These are phyloP conservation scores for Tenthredo amoena DNA, from an alignment of 2,888 invertebrate species.

Conservation along the genomic window DNA sequence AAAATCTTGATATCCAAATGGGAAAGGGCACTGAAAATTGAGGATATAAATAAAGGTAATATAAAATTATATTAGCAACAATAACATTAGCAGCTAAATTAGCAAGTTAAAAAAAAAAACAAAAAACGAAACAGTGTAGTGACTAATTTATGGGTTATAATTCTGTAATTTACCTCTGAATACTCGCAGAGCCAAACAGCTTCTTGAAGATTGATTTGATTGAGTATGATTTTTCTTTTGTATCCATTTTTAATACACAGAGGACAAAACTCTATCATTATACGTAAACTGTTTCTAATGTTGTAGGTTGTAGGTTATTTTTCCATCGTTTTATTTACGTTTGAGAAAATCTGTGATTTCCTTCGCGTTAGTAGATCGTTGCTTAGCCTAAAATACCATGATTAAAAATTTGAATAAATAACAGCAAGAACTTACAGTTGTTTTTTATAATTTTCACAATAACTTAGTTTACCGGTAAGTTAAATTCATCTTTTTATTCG, in stretches of 20 bases:
- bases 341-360: constrained; percentile 19
- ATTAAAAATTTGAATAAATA: not conserved
- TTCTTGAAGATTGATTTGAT: constrained; percentile 70
- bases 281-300: not conserved
- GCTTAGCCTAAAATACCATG: not conserved
- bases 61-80: not conserved
- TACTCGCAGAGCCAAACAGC: constrained; percentile 68
- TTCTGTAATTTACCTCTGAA: constrained; percentile 63
- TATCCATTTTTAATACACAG: constrained; percentile 68
- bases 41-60: not conserved
- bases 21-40: constrained; percentile 60
- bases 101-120: not conserved
- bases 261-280: constrained; percentile 71
- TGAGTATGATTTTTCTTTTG: constrained; percentile 63
- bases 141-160: not conserved
- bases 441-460: constrained; percentile 6
- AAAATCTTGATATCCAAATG: constrained; percentile 58
- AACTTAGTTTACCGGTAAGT: constrained; percentile 34
- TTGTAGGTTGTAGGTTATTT: constrained; percentile 37
- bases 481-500: not conserved
- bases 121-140: not conserved
- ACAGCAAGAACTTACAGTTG: not conserved
- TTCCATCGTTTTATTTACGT: constrained; percentile 43
- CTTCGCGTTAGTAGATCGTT: not conserved
- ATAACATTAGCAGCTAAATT: not conserved